Percentiles rank a stretch among this genome's conserved stretches.
Evolutionary conservation across 2,888 invertebrate species (phyloP).

Genomic region (Caprella mutica): DNA sequence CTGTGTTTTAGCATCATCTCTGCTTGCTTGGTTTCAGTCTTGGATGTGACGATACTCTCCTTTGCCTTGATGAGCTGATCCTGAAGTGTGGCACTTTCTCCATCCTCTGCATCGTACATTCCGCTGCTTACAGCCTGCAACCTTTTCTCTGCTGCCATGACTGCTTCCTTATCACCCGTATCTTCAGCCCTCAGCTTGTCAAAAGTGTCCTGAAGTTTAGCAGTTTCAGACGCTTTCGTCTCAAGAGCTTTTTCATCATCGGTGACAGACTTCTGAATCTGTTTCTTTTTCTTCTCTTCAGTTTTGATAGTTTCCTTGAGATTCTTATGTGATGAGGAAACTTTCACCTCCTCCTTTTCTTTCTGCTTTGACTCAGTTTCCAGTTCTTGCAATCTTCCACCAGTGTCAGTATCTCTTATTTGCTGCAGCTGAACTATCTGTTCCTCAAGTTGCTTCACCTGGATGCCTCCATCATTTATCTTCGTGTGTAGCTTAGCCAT

Average conservation of each 20-base stretch:
- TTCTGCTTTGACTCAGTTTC: conserved; percentile 53
- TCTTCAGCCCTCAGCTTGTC: conserved; percentile 57
- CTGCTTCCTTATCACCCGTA: conserved; percentile 53
- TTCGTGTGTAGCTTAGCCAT: conserved; percentile 37
- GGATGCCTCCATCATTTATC: conserved; percentile 48
- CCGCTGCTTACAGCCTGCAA: conserved; percentile 78
- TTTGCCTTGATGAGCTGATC: conserved; percentile 77
- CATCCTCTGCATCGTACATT: conserved; percentile 58
- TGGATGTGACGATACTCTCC: conserved; percentile 59
- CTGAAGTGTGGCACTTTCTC: conserved; percentile 65
- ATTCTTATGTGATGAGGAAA: conserved; percentile 52
- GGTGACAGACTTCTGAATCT: conserved; percentile 52
- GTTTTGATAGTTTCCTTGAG: conserved; percentile 54
- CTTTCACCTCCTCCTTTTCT: conserved; percentile 56
- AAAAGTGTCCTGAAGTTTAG: conserved; percentile 49
- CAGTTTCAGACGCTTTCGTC: conserved; percentile 51
- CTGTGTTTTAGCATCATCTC: conserved; percentile 60
- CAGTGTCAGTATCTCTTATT: conserved; percentile 55
- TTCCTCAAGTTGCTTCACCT: conserved; percentile 48
- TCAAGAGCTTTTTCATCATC: conserved; percentile 53
- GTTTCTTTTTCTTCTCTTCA: conserved; percentile 56
- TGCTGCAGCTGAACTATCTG: conserved; percentile 52
- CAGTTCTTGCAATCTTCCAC: conserved; percentile 51
- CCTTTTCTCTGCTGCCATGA: conserved; percentile 60
- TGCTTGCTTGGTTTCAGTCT: conserved; percentile 65